These are phyloP conservation scores for Chaunax sp. DNA, from an alignment of 2,797 vertebrate genomes.

Conservation along the genomic window DNA sequence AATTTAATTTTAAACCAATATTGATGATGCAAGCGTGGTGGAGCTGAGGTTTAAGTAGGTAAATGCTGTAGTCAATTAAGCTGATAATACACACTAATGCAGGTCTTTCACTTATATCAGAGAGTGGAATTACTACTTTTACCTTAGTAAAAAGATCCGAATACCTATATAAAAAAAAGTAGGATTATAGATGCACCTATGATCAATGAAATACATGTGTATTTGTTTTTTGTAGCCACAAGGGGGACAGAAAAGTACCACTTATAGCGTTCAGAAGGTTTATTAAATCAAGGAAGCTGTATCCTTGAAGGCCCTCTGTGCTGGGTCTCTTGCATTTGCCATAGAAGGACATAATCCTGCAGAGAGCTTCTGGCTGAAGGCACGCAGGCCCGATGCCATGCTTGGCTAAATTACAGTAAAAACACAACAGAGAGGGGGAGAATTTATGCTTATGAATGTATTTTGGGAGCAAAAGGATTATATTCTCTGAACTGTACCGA, in stretches of 20 bases:
- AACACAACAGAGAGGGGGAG: not conserved
- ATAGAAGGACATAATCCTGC: slow-evolving; percentile 61
- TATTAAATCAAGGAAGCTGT: not conserved
- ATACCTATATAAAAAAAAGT: no score
- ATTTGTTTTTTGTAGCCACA: slow-evolving; percentile 46
- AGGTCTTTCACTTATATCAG: no score
- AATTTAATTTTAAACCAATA: no score
- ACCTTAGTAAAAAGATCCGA: no score
- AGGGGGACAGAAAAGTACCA: slow-evolving; percentile 34
- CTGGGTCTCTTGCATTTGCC: slow-evolving; percentile 38
- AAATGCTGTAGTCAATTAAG: no score
- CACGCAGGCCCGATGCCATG: slow-evolving; percentile 34
- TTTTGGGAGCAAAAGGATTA: slow-evolving; percentile 5
- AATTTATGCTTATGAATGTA: slow-evolving; percentile 21
- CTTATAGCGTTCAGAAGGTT: not conserved
- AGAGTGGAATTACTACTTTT: no score
- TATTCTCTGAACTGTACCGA: not conserved
- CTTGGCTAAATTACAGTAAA: slow-evolving; percentile 37
- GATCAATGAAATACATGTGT: not conserved
- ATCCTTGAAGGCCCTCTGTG: slow-evolving; percentile 38
- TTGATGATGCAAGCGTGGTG: no score
- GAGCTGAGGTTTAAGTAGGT: no score
- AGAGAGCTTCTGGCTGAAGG: slow-evolving; percentile 40
- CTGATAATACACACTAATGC: no score
- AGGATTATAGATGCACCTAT: no score